These are phyloP conservation scores for Labrus mixtus DNA, from an alignment of 2,113 vertebrate genomes.

Conservation along the genomic window DNA sequence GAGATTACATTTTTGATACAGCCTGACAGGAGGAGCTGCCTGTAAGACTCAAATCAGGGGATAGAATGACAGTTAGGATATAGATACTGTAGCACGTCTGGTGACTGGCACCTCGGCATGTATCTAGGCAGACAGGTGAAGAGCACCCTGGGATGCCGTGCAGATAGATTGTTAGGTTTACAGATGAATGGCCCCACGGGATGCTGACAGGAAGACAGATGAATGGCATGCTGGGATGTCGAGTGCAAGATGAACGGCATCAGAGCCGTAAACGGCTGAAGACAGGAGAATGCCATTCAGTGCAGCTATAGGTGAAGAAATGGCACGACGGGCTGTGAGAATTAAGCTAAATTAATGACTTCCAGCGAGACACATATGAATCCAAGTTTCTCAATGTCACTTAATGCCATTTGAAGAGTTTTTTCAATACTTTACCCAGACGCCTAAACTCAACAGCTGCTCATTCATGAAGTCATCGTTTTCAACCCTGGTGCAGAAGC, in stretches of 20 bases:
- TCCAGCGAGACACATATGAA: conserved; percentile 1
- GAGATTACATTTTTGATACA: conserved; percentile 5
- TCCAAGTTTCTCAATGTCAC: conserved; percentile 1
- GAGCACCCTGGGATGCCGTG: conserved; percentile 32
- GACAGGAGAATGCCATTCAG: conserved; percentile 5
- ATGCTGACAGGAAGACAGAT: conserved; percentile 45
- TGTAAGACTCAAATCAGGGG: conserved; percentile 25
- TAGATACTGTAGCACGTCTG: conserved; percentile 34
- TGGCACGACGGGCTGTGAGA: not conserved
- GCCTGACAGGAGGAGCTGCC: conserved; percentile 24
- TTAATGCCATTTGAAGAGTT: not conserved
- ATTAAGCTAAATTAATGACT: conserved; percentile 16
- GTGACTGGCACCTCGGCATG: conserved; percentile 46
- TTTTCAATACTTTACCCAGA: no score
- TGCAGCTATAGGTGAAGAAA: conserved; percentile 4
- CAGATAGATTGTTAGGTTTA: conserved; percentile 48
- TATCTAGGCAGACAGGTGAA: conserved; percentile 45
- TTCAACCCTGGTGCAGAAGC: conserved; percentile 17
- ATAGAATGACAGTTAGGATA: conserved; percentile 16
- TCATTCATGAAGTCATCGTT: conserved; percentile 15
- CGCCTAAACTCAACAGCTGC: conserved; percentile 12
- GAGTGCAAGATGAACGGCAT: conserved; percentile 51
- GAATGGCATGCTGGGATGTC: conserved; percentile 47
- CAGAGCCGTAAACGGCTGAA: conserved; percentile 20
- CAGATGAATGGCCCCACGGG: conserved; percentile 41